phyloP scores from a whole-genome alignment of 2,113 vertebrate genomes.

The Apteryx mantelli region DNA sequence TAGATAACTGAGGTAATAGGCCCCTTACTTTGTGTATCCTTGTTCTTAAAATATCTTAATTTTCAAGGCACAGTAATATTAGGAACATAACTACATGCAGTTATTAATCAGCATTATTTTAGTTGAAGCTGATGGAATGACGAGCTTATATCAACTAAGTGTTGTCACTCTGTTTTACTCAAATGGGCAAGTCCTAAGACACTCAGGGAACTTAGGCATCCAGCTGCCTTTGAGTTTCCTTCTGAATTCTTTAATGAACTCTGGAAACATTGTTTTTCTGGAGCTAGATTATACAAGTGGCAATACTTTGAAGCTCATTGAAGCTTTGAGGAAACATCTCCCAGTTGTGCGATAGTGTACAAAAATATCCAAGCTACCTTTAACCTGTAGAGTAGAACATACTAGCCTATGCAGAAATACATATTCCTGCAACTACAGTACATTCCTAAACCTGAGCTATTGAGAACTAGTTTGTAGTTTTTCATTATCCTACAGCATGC shows the following conservation, averaged over 20 bases:
- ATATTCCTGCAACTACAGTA: background rate
- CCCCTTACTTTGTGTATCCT: background rate
- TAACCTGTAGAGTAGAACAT: background rate
- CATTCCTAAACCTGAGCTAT: background rate
- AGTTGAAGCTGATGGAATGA: background rate
- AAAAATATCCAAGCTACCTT: background rate
- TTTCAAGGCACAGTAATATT: background rate
- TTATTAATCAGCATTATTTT: background rate
- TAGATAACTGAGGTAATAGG: background rate
- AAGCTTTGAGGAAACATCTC: background rate
- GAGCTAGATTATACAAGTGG: background rate
- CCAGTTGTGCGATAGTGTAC: background rate
- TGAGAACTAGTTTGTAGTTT: background rate
- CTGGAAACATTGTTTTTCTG: background rate
- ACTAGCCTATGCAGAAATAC: background rate
- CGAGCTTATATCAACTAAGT: background rate
- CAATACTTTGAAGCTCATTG: background rate
- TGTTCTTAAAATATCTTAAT: background rate
- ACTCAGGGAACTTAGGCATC: background rate
- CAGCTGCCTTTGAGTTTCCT: background rate
- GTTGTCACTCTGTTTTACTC: background rate
- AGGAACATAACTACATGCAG: background rate
- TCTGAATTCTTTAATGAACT: background rate
- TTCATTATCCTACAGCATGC: background rate
- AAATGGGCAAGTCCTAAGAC: background rate